phyloP scores from a whole-genome alignment of 1,140 invertebrate genomes.

The Orchestia grillus region DNA sequence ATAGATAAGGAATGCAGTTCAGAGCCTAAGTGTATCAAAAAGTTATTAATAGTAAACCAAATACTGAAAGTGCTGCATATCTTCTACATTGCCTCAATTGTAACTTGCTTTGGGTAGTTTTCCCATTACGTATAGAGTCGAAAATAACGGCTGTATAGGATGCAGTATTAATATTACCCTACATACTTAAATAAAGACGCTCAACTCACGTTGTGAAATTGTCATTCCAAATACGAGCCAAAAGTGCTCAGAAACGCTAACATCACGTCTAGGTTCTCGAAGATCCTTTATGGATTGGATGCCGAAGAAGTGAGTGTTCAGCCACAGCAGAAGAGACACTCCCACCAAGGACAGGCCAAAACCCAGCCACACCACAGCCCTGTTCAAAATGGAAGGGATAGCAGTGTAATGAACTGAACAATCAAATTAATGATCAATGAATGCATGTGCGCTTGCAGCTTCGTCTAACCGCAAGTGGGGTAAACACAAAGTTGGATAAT shows the following conservation, averaged over 20 bases:
- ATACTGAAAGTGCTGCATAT: background rate
- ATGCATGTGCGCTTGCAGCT: background rate
- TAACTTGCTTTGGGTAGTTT: background rate
- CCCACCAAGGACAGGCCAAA: background rate
- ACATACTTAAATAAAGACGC: too few relatives aligned
- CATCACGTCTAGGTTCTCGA: background rate
- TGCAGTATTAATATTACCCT: background rate
- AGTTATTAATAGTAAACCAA: background rate
- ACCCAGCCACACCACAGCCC: background rate
- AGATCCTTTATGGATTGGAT: background rate
- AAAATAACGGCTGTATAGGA: background rate
- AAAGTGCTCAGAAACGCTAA: slow-evolving; percentile 46
- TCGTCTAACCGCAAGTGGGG: too few relatives aligned
- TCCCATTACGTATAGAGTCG: background rate
- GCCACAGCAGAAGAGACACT: background rate
- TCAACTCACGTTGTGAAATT: slow-evolving; percentile 58
- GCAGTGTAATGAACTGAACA: background rate
- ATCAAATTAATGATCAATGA: background rate
- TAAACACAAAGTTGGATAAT: too few relatives aligned
- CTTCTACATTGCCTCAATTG: too few relatives aligned
- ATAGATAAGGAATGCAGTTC: background rate
- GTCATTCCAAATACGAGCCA: slow-evolving; percentile 60
- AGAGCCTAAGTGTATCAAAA: background rate
- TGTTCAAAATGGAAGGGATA: background rate
- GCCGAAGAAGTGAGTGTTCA: background rate